phyloP scores from a whole-genome alignment of 2,797 vertebrate species.

The Hydrocynus forskahlii region DNA sequence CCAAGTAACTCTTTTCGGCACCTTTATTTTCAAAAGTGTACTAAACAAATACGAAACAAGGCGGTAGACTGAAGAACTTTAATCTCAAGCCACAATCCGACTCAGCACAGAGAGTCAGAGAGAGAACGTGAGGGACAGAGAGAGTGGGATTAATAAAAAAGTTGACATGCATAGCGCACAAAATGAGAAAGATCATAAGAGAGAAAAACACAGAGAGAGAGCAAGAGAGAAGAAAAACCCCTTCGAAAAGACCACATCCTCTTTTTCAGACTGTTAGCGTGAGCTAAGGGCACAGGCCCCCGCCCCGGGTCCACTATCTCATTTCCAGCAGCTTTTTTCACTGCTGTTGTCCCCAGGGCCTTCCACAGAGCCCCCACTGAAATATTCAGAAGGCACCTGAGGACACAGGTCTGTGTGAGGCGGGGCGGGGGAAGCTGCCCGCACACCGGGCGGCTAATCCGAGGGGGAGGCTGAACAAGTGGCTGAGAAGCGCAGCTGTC shows the following conservation, averaged over 20 bases:
- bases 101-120: background rate
- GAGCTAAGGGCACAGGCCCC: conserved; percentile 39
- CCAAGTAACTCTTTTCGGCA: background rate
- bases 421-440: conserved; percentile 49
- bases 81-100: conserved; percentile 36
- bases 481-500: conserved; percentile 72
- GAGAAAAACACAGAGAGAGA: conserved; percentile 13
- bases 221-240: conserved; percentile 19
- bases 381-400: conserved; percentile 58
- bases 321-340: conserved; percentile 66
- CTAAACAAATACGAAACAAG: background rate
- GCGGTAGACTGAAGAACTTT: background rate
- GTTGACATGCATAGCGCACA: background rate
- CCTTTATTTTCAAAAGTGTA: too few species aligned
- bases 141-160: conserved; percentile 22
- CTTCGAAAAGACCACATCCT: conserved; percentile 48
- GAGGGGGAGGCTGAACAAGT: conserved; percentile 52
- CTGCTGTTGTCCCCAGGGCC: conserved; percentile 51
- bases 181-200: conserved; percentile 1
- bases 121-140: conserved; percentile 7
- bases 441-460: conserved; percentile 65
- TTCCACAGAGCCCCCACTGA: conserved; percentile 50
- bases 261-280: conserved; percentile 42
- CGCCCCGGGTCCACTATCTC: conserved; percentile 45
- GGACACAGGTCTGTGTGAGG: conserved; percentile 52